Base-by-base conservation (phyloP, 2,888 invertebrate species). In the Noctua comes region DNA sequence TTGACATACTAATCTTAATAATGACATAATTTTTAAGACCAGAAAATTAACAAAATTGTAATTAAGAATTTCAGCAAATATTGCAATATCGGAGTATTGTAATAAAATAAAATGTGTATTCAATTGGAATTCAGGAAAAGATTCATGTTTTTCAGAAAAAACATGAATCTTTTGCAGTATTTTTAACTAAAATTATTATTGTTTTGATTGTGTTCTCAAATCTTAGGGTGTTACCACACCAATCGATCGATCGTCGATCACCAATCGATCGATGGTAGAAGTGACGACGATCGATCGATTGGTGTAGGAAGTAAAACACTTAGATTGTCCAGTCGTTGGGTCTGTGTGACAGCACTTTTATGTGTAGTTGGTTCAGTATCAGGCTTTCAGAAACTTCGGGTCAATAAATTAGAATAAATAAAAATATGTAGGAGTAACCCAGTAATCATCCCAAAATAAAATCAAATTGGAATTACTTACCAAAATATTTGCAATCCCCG, bases 401-500 rank as follows among this genome's bases (percentile, higher is more conserved):
- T 46, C 4, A 31, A 24, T 43, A 5, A 40, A 36, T 24, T 11
- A 7, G 21, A 48, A 36, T 5, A 36, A 75, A 76, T 21, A 6
- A 40, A 36, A 48, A 40, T 7, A 7, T 6, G 1, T 27, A 54
- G 24, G 54, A 3, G 5, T 0, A 65, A 46, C 4, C 10, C 24
- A n/a, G 7, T 13, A 16, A 18, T 16, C 16, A 16, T 57, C 0
- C 16, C 18, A 18, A 5, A 48, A 54, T 21, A 48, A 48, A 43
- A 43, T 21, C 0, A 73, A 54, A 68, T 27, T 64, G 27, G 0
- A 43, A 31, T 1, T 6, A 77, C 88, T 87, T 80, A 88, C 89
- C 89, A 54, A 66, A 65, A 54, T 69, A 71, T 73, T 73, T 21
- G 73, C 76, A 88, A 83, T 85, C 76, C 88, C 86, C 69, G 57